phyloP scores from a whole-genome alignment of 2,888 invertebrate genomes.

The Trachelus troglodyta region DNA sequence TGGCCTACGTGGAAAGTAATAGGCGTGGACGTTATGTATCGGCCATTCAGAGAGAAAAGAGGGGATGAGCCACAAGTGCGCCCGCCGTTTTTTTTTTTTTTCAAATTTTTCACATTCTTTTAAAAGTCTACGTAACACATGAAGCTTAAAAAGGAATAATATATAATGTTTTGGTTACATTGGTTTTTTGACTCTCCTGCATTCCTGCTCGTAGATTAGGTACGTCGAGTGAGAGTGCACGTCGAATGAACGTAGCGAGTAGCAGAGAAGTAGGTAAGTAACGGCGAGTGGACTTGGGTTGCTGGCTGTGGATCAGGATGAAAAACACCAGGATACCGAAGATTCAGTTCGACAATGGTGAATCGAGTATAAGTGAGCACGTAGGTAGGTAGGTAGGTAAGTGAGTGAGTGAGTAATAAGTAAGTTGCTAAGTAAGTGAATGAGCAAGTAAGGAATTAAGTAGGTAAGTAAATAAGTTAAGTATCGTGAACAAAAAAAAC shows the following conservation, averaged over 20 bases:
- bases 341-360: background rate
- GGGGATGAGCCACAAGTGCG: background rate
- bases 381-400: background rate
- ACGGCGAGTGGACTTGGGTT: background rate
- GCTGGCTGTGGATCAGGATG: background rate
- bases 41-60: background rate
- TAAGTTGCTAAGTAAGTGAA: conserved; percentile 2
- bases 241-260: background rate
- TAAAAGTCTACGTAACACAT: background rate
- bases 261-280: background rate
- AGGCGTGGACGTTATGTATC: background rate
- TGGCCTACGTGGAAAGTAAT: conserved; percentile 10
- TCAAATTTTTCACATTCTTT: background rate
- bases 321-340: background rate
- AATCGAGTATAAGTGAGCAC: background rate
- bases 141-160: background rate
- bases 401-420: background rate
- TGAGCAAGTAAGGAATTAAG: background rate
- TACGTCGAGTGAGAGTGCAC: background rate
- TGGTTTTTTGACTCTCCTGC: background rate
- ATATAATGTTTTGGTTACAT: background rate
- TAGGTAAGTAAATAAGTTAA: background rate
- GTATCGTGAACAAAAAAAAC: background rate
- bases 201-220: background rate
- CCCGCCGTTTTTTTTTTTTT: background rate